Percentiles rank a stretch among this genome's conserved stretches.
These are phyloP conservation scores for Acanthosepion esculentum DNA, from an alignment of 2,888 invertebrate genomes.

Conservation along the genomic window DNA sequence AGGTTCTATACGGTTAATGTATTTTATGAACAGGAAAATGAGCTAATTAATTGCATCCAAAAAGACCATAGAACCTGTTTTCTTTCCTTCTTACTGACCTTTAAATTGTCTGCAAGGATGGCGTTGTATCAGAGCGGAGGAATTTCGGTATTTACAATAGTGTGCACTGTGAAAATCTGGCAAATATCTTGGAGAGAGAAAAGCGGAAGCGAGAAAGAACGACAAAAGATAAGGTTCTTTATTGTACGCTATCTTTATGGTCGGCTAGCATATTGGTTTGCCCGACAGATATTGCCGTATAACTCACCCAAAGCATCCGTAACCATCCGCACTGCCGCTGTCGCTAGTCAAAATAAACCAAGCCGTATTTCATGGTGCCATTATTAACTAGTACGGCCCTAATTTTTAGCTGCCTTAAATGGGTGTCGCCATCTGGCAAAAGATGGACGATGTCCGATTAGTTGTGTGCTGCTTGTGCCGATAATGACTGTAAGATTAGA, in stretches of 20 bases:
- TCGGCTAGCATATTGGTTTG: conserved; percentile 39
- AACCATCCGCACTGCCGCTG: background rate
- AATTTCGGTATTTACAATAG: background rate
- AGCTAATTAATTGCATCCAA: background rate
- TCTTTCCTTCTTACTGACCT: background rate
- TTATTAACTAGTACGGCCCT: background rate
- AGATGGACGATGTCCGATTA: background rate
- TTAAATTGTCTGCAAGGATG: background rate
- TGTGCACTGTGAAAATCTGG: background rate
- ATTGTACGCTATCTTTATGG: conserved; percentile 24
- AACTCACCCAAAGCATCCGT: background rate
- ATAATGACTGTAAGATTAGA: conserved; percentile 4
- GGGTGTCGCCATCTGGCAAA: background rate
- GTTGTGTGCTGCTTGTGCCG: background rate
- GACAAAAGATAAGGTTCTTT: background rate
- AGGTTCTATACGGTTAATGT: background rate
- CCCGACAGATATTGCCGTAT: conserved; percentile 37
- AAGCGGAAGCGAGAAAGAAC: background rate
- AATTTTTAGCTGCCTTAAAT: conserved; percentile 14
- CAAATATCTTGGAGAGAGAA: background rate
- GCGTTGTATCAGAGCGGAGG: background rate
- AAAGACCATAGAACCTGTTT: background rate
- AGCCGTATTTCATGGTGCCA: background rate
- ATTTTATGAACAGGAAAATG: background rate
- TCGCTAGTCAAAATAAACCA: background rate